These are phyloP conservation scores for Thinocorus orbignyianus DNA, from an alignment of 2,113 vertebrate species.

Conservation along the genomic window DNA sequence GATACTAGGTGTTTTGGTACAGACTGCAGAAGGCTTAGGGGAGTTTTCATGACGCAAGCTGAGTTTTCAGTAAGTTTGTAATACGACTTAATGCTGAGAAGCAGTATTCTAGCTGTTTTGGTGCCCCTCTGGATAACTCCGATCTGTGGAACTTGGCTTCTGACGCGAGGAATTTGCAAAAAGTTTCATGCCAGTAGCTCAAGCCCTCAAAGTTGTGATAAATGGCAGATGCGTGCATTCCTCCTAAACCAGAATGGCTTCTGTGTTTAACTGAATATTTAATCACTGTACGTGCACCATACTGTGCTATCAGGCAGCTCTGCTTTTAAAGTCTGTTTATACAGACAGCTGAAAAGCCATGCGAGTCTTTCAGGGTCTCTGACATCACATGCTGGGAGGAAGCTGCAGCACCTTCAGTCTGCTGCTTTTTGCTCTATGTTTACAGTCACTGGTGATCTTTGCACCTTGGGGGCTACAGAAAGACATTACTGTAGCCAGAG, in stretches of 20 bases:
- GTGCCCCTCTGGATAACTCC: neutral
- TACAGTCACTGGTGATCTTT: neutral
- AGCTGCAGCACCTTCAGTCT: neutral
- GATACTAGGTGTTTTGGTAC: neutral
- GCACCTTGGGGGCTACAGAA: neutral
- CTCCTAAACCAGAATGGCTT: neutral
- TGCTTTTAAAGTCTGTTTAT: neutral
- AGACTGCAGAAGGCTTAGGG: neutral
- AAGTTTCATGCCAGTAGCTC: neutral
- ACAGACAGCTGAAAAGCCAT: neutral
- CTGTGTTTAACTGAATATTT: neutral
- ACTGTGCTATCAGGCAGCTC: neutral
- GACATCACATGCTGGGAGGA: neutral
- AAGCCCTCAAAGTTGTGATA: neutral
- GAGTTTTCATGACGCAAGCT: neutral
- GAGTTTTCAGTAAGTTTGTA: neutral
- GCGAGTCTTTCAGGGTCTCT: neutral
- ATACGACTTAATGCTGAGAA: neutral
- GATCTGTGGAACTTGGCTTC: neutral
- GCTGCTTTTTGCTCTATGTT: neutral
- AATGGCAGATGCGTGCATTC: neutral
- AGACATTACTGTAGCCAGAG: neutral
- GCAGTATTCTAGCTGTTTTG: neutral
- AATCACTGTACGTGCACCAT: neutral
- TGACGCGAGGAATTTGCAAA: neutral